Evolutionary conservation across 2,888 invertebrate species (phyloP), one percentile per base, ranked within the genome.

Genomic region (Stratiomys singularior): DNA sequence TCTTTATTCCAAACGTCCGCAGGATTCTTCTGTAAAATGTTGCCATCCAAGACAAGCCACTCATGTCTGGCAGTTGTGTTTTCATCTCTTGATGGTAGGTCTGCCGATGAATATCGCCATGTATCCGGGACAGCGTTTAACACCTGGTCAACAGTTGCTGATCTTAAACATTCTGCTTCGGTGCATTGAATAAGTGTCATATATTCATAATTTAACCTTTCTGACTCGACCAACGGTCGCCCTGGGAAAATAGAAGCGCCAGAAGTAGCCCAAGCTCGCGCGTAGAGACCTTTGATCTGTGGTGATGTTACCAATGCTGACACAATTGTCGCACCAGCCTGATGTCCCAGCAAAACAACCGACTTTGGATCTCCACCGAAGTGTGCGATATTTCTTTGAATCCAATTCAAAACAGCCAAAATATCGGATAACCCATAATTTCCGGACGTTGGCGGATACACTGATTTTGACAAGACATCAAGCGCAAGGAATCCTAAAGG

Each of bases 391-490:
- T 96, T 96, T 81, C 92, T 86, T 79, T 94, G 89, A 1, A 96
- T 91, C 96, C 96, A 96, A 78, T 91, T 89, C 21, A 96, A 88
- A 0, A 92, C 94, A 0, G 90, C 91, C 15, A 95, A 84, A 78
- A 96, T 90, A 84, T 96, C 96, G 0, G 93, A 93, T 0, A 96
- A 89, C 0, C 93, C 96, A 83, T 96, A 96, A 86, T 96, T 96
- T 37, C 96, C 96, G 0, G 95, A 94, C 0, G 92, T 92, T 30
- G 89, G 90, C 0, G 94, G 93, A 84, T 94, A 92, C 23, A 91
- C 89, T 0, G 91, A 88, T 81, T 92, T 90, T 0, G 93, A 91
- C 0, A 96, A 87, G 1, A 91, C 89, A 78, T 93, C 92, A 4
- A 93, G 87, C 0, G 96, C 92, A 69, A 97, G 88, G 84, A 96